Conservation (phyloP, 1,140 invertebrate species). For the Drosophila pruinosa region DNA sequence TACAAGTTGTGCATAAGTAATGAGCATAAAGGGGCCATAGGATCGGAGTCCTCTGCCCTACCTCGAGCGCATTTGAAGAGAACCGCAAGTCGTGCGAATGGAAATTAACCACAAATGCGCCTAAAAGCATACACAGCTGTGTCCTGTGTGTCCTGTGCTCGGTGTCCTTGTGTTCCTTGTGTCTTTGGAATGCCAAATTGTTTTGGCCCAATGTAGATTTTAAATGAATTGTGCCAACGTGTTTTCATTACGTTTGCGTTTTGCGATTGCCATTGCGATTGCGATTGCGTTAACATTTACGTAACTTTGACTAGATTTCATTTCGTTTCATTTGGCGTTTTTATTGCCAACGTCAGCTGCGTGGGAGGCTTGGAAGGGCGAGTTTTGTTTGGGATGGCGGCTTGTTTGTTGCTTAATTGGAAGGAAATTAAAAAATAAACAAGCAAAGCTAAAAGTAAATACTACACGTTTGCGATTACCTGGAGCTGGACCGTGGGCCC, state of each 20-base stretch:
- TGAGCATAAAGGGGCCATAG: conserved; percentile 21
- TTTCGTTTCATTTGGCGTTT: conserved; percentile 50
- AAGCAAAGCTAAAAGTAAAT: conserved; percentile 75
- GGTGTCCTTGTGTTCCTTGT: background rate
- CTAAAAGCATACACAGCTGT: conserved; percentile 44
- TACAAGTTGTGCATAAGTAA: conserved; percentile 76
- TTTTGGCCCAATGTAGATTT: conserved; percentile 19
- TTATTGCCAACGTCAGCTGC: conserved; percentile 35
- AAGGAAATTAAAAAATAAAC: conserved; percentile 81
- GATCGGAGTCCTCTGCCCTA: conserved; percentile 6
- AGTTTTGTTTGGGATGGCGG: background rate
- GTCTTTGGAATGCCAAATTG: conserved; percentile 33
- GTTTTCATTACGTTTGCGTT: conserved; percentile 53
- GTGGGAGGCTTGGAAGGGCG: background rate
- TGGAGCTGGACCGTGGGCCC: conserved; percentile 36
- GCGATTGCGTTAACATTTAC: conserved; percentile 22
- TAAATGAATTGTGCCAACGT: conserved; percentile 65
- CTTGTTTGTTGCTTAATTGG: conserved; percentile 81
- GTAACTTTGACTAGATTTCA: conserved; percentile 67
- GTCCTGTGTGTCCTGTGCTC: conserved; percentile 14
- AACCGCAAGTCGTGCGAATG: conserved; percentile 43
- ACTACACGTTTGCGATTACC: conserved; percentile 76
- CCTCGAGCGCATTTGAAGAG: background rate
- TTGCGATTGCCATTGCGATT: conserved; percentile 13
- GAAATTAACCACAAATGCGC: conserved; percentile 61